Evolutionary conservation across 2,113 vertebrate species (phyloP).

Genomic region (Xiphophorus maculatus): DNA sequence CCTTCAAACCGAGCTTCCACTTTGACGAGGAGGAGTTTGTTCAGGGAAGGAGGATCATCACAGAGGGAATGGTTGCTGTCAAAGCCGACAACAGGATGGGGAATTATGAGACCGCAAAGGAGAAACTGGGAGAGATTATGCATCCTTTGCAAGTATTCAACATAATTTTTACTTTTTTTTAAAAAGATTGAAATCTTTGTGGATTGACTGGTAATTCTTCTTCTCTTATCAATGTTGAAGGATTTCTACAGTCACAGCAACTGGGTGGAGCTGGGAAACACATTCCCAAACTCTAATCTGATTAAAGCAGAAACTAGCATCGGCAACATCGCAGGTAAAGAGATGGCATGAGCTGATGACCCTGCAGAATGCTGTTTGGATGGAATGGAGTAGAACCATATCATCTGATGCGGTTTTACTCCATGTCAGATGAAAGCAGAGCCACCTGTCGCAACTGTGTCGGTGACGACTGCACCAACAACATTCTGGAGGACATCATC

Average conservation of each 20-base stretch:
- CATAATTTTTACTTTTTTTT: neutral
- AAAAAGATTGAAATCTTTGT: neutral
- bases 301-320: slow-evolving; percentile 56
- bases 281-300: slow-evolving; percentile 59
- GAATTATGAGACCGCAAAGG: slow-evolving; percentile 54
- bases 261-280: slow-evolving; percentile 72
- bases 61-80: slow-evolving; percentile 36
- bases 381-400: neutral
- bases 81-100: slow-evolving; percentile 51
- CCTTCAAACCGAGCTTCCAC: slow-evolving; percentile 56
- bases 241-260: slow-evolving; percentile 80
- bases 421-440: slow-evolving; percentile 38
- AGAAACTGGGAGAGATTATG: slow-evolving; percentile 59
- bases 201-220: neutral
- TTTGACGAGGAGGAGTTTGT: slow-evolving; percentile 68
- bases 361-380: neutral
- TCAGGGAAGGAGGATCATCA: slow-evolving; percentile 60
- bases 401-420: neutral
- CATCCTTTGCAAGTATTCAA: slow-evolving; percentile 72
- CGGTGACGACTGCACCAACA: slow-evolving; percentile 57
- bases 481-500: slow-evolving; percentile 67
- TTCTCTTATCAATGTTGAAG: slow-evolving; percentile 30
- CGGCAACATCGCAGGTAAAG: slow-evolving; percentile 69
- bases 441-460: slow-evolving; percentile 73
- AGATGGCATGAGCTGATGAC: neutral